These are phyloP conservation scores for Endotricha flammealis DNA, from an alignment of 2,888 invertebrate species.

Conservation along the genomic window DNA sequence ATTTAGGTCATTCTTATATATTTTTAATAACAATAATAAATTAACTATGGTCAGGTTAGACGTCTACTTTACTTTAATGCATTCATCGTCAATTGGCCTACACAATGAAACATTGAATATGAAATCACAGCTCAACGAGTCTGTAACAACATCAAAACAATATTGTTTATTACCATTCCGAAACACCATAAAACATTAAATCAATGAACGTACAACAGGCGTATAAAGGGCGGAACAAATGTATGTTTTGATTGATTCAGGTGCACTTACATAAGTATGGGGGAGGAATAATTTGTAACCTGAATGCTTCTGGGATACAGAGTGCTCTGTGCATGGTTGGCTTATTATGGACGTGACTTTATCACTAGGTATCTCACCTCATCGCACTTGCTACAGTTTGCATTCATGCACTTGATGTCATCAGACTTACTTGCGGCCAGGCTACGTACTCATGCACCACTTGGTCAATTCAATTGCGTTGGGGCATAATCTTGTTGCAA, in stretches of 20 bases:
- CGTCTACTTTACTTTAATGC: background rate
- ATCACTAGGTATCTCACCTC: too few relatives aligned
- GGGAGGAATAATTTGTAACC: constrained; percentile 75
- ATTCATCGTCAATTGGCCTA: background rate
- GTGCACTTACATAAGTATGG: constrained; percentile 69
- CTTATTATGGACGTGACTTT: constrained; percentile 36
- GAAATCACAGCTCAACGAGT: background rate
- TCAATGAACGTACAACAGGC: constrained; percentile 52
- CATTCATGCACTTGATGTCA: too few relatives aligned
- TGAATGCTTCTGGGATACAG: constrained; percentile 49
- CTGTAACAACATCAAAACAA: constrained; percentile 18
- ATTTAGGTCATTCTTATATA: too few relatives aligned
- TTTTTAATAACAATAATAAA: too few relatives aligned
- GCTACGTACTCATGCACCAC: too few relatives aligned
- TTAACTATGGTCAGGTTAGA: too few relatives aligned
- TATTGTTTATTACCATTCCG: constrained; percentile 38
- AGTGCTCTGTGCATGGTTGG: constrained; percentile 21
- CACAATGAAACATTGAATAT: background rate
- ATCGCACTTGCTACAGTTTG: too few relatives aligned
- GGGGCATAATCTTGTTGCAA: too few relatives aligned
- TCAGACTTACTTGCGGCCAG: too few relatives aligned
- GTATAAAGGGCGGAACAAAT: constrained; percentile 59
- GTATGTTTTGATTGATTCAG: constrained; percentile 71
- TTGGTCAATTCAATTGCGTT: too few relatives aligned
- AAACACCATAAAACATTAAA: constrained; percentile 49